A percentile compares a stretch with the other conserved stretches of the same genome.
Conservation (phyloP, 1,140 invertebrate genomes). For the Drosophila nigrodunni region DNA sequence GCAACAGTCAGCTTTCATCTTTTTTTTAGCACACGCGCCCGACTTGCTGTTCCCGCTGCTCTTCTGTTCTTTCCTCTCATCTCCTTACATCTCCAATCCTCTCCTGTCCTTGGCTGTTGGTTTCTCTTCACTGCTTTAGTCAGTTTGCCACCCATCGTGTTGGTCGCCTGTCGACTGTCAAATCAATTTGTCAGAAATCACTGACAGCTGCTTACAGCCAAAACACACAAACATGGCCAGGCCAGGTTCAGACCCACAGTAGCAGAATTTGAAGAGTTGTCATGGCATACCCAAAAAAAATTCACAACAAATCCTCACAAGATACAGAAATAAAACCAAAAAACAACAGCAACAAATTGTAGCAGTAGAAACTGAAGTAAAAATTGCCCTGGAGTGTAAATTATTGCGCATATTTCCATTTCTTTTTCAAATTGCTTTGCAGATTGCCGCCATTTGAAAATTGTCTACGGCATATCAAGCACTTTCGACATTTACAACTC, state of each 20-base stretch:
- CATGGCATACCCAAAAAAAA: conserved; percentile 47
- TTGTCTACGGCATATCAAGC: conserved; percentile 73
- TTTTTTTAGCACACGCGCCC: conserved; percentile 69
- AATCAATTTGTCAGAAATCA: conserved; percentile 83
- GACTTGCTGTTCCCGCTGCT: conserved; percentile 46
- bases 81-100: background rate
- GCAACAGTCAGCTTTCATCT: conserved; percentile 56
- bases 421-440: conserved; percentile 79
- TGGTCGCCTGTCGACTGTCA: conserved; percentile 79
- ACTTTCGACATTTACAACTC: conserved; percentile 83
- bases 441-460: conserved; percentile 79
- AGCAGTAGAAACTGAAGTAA: conserved; percentile 24
- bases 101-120: background rate
- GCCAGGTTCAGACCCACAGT: conserved; percentile 31
- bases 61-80: background rate
- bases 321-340: conserved; percentile 36
- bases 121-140: background rate
- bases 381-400: conserved; percentile 80
- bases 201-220: conserved; percentile 82
- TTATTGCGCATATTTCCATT: conserved; percentile 82
- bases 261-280: conserved; percentile 66
- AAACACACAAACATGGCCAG: conserved; percentile 69
- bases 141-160: conserved; percentile 18
- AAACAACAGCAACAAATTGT: conserved; percentile 24
- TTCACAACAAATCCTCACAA: conserved; percentile 18